Evolutionary conservation across 2,888 invertebrate species (phyloP).

Genomic region (Alitta virens): DNA sequence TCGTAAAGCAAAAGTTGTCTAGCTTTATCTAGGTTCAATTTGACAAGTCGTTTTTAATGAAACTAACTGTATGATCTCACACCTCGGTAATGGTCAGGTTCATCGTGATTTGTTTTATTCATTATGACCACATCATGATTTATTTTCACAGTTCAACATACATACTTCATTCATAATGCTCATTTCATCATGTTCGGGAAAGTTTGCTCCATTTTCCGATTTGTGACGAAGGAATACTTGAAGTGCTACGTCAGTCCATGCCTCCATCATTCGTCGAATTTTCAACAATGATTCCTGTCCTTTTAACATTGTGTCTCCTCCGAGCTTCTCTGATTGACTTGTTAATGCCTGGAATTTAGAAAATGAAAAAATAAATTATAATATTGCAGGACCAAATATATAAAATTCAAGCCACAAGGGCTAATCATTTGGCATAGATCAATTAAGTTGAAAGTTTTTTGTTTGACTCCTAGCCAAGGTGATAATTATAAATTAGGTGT

Average conservation of each 20-base stretch:
- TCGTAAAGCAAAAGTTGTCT: too few species aligned
- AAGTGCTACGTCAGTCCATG: conserved; percentile 52
- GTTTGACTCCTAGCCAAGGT: not conserved
- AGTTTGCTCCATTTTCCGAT: conserved; percentile 36
- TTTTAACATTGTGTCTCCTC: conserved; percentile 48
- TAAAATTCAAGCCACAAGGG: too few species aligned
- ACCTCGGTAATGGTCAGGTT: too few species aligned
- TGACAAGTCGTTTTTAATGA: too few species aligned
- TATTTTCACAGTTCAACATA: too few species aligned
- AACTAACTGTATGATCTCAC: too few species aligned
- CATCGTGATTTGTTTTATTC: too few species aligned
- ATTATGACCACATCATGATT: too few species aligned
- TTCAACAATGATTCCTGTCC: conserved; percentile 44
- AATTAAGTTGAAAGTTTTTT: not conserved
- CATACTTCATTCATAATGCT: conserved; percentile 47
- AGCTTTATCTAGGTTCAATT: too few species aligned
- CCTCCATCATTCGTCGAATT: conserved; percentile 46
- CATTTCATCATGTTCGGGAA: conserved; percentile 48
- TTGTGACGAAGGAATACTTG: conserved; percentile 51
- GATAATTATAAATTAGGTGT: not conserved
- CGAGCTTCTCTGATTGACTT: conserved; percentile 49
- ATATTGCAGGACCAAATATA: too few species aligned
- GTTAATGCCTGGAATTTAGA: conserved; percentile 34
- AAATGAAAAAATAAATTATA: conserved; percentile 4
- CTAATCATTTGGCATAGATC: not conserved